Evolutionary conservation across 2,113 vertebrate genomes (phyloP).

Genomic region (Festucalex cinctus): DNA sequence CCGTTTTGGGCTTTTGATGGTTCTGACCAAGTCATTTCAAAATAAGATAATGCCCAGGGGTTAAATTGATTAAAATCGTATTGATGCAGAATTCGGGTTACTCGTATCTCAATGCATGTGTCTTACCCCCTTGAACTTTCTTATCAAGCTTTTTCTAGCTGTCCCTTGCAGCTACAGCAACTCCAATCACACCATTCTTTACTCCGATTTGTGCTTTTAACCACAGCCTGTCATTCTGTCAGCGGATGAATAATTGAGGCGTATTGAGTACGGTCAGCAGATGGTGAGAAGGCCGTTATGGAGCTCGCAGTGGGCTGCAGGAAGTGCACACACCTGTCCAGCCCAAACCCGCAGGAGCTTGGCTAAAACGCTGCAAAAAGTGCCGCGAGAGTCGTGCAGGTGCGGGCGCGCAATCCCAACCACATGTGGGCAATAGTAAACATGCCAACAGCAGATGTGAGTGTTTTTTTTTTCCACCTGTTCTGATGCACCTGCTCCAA

Average conservation of each 20-base stretch:
- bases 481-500: slow-evolving; percentile 29
- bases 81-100: too few relatives aligned
- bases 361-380: slow-evolving; percentile 4
- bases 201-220: slow-evolving; percentile 19
- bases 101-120: not conserved
- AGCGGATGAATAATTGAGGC: slow-evolving; percentile 68
- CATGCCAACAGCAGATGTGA: slow-evolving; percentile 7
- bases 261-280: slow-evolving; percentile 66
- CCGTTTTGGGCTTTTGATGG: too few relatives aligned
- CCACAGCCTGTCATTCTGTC: slow-evolving; percentile 38
- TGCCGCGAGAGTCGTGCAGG: slow-evolving; percentile 6
- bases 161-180: slow-evolving; percentile 10
- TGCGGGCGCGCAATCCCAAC: slow-evolving; percentile 17
- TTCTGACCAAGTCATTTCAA: too few relatives aligned
- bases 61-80: too few relatives aligned
- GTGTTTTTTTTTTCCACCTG: slow-evolving; percentile 1
- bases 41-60: too few relatives aligned
- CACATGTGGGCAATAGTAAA: slow-evolving; percentile 36
- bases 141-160: slow-evolving; percentile 34
- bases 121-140: slow-evolving; percentile 8
- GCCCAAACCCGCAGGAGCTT: slow-evolving; percentile 30
- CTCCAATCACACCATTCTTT: slow-evolving; percentile 26
- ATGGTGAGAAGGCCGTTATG: slow-evolving; percentile 59
- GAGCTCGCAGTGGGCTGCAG: slow-evolving; percentile 48
- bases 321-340: slow-evolving; percentile 58